These are phyloP conservation scores for Orthosia incerta DNA, from an alignment of 2,888 invertebrate genomes.

Conservation along the genomic window DNA sequence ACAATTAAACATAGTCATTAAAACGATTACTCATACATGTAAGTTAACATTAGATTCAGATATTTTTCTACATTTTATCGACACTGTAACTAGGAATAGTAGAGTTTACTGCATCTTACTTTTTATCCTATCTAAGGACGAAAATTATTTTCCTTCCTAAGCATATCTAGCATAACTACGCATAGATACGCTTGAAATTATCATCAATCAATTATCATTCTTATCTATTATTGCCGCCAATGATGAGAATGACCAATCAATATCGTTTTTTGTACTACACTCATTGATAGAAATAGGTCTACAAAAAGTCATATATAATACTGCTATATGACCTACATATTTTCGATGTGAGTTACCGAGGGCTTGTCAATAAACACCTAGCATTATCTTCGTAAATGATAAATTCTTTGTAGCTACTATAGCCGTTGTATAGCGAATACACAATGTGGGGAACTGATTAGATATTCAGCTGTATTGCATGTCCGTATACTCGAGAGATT, in stretches of 20 bases:
- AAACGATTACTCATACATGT: slow-evolving; percentile 36
- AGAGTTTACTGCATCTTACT: background rate
- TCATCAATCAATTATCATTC: background rate
- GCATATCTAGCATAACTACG: background rate
- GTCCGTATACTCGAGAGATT: slow-evolving; percentile 56
- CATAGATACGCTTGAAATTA: background rate
- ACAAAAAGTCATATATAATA: slow-evolving; percentile 10
- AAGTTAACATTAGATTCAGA: background rate
- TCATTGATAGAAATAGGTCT: slow-evolving; percentile 38
- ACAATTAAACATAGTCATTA: background rate
- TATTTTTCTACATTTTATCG: background rate
- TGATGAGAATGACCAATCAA: slow-evolving; percentile 19
- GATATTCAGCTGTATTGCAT: slow-evolving; percentile 64
- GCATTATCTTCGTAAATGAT: slow-evolving; percentile 68
- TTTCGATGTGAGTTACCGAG: slow-evolving; percentile 56
- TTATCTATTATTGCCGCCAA: slow-evolving; percentile 20
- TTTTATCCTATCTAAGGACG: no score
- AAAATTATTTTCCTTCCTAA: background rate
- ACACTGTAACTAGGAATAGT: background rate
- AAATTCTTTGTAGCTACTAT: slow-evolving; percentile 64
- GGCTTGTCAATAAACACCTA: slow-evolving; percentile 68
- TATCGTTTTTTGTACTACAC: slow-evolving; percentile 14
- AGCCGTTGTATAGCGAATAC: slow-evolving; percentile 13
- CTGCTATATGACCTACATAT: slow-evolving; percentile 69
- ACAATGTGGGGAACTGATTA: slow-evolving; percentile 68